Base-by-base conservation (phyloP, 2,797 vertebrate genomes). In the Danio choprae region DNA sequence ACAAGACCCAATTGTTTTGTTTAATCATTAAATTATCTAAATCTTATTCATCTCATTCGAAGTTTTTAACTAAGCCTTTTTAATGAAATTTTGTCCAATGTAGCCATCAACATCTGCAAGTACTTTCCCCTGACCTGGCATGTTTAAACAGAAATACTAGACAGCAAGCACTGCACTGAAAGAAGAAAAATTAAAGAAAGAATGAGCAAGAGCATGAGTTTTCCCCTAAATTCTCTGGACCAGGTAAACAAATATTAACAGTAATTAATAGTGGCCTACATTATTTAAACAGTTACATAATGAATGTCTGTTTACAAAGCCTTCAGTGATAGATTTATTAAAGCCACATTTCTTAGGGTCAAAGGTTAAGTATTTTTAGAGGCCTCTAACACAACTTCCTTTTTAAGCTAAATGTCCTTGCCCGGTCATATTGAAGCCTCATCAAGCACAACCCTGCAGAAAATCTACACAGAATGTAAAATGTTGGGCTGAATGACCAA, bases 311-410 rank as follows among this genome's bases (percentile, higher is more conserved):
- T 88, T 87, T 90, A 88, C 90, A 87, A 87, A 67, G 85, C 77
- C 29, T 85, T 85, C 80, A 76, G 80, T 90, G 87, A 88, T 84
- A 87, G 77, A 86, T 86, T 80, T 88, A 88, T 90, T 90, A 87
- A 90, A 89, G 86, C 81, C 81, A 81, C 87, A 87, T 89, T 70
- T 90, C 89, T 50, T 73, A 64, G 63, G 70, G 81, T 79, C 74
- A 83, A 78, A 89, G 83, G 81, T 79, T 87, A 84, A 88, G 81
- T 87, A 83, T 87, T 86, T 83, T 75, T 74, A 73, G 5, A 77
- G 72, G 70, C 59, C 71, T 56, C 83, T 78, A 80, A 85, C 75
- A 65, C 55, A 41, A 56, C 43, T 87, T 87, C 84, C 85, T 87
- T 81, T 84, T 84, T 84, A 82, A 59, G 63, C 70, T 88, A 88